Evolutionary conservation across 1,140 invertebrate genomes (phyloP), one percentile per base, ranked within the genome.

Genomic region (Hermatobates lingyangjiaoensis): DNA sequence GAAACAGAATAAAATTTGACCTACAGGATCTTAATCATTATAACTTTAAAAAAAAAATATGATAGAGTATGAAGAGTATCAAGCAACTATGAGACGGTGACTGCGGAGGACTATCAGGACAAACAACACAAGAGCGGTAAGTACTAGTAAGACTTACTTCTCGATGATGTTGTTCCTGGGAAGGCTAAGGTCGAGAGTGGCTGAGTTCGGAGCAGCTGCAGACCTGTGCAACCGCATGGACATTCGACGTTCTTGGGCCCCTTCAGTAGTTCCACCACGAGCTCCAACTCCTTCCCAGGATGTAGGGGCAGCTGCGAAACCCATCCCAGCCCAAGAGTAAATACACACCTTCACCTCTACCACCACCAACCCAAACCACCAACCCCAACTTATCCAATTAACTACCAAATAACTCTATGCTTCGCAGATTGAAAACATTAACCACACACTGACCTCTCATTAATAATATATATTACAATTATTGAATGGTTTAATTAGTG

Each of bases 181-280:
- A 21, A 50, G 42, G 14, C 28, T 51, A n/a, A 54, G 48, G 42
- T 51, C 53, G 18, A 54, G 42, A 2, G 53, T 54, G 4, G 53
- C 50, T 18, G 53, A 50, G 24, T 54, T 54, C 21, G 53, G 52
- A n/a, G n/a, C n/a, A 18, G 45, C 25, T 18, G 28, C 42, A 5
- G 58, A 65, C 60, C 67, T 65, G 50, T 66, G 64, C 53, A 69
- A 59, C 58, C 68, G 64, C 65, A 68, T 66, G 52, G 64, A 68
- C 58, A 68, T 64, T 54, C 68, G 62, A 59, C 69, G 63, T 56
- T 70, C 68, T 53, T 70, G 67, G 54, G 61, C 64, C 54, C 59
- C 63, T 46, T 60, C 61, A 56, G 61, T 51, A 42, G 39, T 49
- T 42, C 47, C 47, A 4, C 52, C 46, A 24, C 47, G 39, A 20